Evolutionary conservation across 1,140 invertebrate genomes (phyloP).

Genomic region (Lepidurus apus): DNA sequence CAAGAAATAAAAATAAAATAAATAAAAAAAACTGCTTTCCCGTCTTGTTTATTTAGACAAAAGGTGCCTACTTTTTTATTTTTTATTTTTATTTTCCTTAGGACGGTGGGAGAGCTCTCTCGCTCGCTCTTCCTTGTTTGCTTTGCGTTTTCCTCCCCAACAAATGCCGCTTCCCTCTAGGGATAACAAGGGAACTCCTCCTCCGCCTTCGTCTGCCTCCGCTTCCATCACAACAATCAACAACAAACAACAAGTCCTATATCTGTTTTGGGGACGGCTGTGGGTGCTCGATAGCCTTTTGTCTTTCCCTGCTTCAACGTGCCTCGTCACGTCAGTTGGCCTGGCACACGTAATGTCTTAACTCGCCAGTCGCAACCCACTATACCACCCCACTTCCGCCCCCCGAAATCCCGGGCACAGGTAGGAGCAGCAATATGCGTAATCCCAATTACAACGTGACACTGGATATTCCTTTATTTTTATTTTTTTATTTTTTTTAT

Average conservation of each 20-base stretch:
- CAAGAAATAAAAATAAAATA: no score
- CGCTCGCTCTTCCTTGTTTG: conserved; percentile 22
- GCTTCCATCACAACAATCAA: conserved; percentile 19
- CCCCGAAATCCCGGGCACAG: no score
- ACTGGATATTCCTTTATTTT: no score
- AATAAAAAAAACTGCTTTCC: not conserved
- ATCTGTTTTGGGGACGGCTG: not conserved
- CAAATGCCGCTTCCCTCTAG: conserved; percentile 9
- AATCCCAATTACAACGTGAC: no score
- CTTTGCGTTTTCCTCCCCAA: conserved; percentile 3
- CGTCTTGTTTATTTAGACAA: conserved; percentile 12
- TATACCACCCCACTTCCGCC: not conserved
- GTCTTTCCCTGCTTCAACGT: not conserved
- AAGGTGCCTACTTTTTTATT: not conserved
- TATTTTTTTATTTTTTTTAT: no score
- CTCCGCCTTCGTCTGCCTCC: not conserved
- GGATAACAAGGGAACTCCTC: conserved; percentile 13
- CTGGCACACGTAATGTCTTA: not conserved
- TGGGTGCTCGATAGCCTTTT: not conserved
- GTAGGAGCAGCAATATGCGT: no score
- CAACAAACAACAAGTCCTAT: conserved; percentile 1
- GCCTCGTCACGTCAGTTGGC: conserved; percentile 4
- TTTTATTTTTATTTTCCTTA: not conserved
- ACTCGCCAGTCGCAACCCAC: not conserved
- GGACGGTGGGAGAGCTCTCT: no score